phyloP scores from a whole-genome alignment of 1,140 invertebrate genomes.

The Habropoda laboriosa region DNA sequence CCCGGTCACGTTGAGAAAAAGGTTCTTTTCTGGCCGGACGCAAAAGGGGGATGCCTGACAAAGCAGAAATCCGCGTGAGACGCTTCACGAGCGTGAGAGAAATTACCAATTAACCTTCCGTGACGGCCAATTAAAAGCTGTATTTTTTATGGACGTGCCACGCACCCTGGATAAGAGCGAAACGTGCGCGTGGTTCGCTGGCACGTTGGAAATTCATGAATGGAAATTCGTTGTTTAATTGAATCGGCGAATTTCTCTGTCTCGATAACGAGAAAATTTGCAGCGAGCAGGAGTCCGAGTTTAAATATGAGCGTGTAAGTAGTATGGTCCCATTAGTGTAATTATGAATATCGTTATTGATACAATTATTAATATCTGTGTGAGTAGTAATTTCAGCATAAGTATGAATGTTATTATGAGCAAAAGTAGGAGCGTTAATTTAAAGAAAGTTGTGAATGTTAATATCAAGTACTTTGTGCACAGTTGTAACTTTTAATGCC shows the following conservation, averaged over 20 bases:
- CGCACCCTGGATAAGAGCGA: background rate
- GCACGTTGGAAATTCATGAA: background rate
- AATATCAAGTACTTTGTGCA: too few species aligned
- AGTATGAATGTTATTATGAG: too few species aligned
- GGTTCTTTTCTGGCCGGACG: conserved; percentile 12
- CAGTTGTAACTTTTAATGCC: too few species aligned
- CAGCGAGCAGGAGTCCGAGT: too few species aligned
- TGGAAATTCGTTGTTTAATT: background rate
- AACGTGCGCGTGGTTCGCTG: background rate
- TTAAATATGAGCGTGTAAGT: too few species aligned
- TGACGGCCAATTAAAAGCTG: conserved; percentile 34
- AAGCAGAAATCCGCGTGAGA: conserved; percentile 53
- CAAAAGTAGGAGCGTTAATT: too few species aligned
- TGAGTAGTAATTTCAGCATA: too few species aligned
- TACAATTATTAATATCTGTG: too few species aligned
- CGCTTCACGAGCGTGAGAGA: conserved; percentile 45
- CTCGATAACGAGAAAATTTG: background rate
- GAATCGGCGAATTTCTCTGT: background rate
- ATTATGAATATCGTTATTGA: too few species aligned
- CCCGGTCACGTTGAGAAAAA: conserved; percentile 8
- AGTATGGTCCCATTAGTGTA: too few species aligned
- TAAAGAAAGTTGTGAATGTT: too few species aligned
- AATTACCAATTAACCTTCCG: conserved; percentile 52
- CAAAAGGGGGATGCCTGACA: conserved; percentile 44
- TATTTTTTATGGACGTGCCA: background rate